Evolutionary conservation across 2,113 vertebrate species (phyloP), one percentile per base, ranked within the genome.

Genomic region (Sander vitreus): DNA sequence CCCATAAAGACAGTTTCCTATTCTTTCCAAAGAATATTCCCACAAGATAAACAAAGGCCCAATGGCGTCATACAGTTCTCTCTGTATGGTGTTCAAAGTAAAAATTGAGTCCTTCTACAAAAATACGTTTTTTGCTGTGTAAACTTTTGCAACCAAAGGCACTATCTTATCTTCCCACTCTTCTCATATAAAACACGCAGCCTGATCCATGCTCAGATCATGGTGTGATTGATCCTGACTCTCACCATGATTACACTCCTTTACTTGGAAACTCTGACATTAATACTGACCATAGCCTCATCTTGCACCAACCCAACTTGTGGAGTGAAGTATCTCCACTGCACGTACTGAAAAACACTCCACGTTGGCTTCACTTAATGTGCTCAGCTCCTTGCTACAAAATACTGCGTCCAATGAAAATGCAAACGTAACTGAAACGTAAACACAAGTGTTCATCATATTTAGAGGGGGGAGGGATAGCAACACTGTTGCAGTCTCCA

Each of bases 141-240:
- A 93, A 94, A 94, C 87, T 62, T 93, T 86, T 89, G 74, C 93
- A 93, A 91, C 90, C 93, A 85, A 94, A 94, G 93, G 93, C 93
- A 94, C 93, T 91, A 30, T 88, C 89, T 86, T 60, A 39, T 73
- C 84, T 36, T 83, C 59, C 67, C 19, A 2, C 23, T 63, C 59
- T 6, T 55, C n/a, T 58, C n/a, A 18, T 45, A 45, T n/a, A 64
- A 73, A 68, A 59, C 36, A 39, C 18, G 15, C 12, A 23, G 57
- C 5, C 62, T 14, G 4, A 27, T 45, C 27, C 36, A 13, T 16
- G 21, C 23, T 53, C 65, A 21, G 12, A 47, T 73, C 80, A 70
- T 3, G 45, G 33, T 72, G 53, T 11, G 18, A 81, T 27, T 14
- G n/a, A 57, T 11, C 45, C 64, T 11, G n/a, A 16, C 25, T 39